These are phyloP conservation scores for Theretra japonica DNA, from an alignment of 2,888 invertebrate genomes.

Conservation along the genomic window DNA sequence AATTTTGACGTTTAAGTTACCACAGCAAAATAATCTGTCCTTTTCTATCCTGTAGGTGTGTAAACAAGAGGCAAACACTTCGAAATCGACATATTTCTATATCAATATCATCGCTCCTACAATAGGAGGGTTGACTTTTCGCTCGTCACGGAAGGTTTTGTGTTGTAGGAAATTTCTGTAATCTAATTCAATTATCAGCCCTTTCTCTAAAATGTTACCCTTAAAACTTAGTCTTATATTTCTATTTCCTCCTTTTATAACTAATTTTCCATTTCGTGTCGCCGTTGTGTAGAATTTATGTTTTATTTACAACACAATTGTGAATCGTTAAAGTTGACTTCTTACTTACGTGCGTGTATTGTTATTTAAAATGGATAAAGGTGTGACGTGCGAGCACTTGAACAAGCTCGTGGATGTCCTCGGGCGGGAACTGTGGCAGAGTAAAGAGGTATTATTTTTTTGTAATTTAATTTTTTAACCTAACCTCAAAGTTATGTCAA, in stretches of 20 bases:
- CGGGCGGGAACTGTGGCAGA: slow-evolving; percentile 75
- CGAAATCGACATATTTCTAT: slow-evolving; percentile 35
- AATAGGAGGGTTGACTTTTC: slow-evolving; percentile 62
- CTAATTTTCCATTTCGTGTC: slow-evolving; percentile 47
- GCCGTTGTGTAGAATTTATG: slow-evolving; percentile 64
- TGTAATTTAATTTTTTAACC: slow-evolving; percentile 35
- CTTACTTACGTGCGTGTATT: slow-evolving; percentile 46
- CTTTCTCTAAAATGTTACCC: slow-evolving; percentile 67
- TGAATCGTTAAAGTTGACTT: slow-evolving; percentile 42
- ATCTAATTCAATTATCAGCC: slow-evolving; percentile 74
- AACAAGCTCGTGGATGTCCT: slow-evolving; percentile 73
- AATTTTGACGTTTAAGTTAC: slow-evolving; percentile 13
- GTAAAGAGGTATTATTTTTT: slow-evolving; percentile 71
- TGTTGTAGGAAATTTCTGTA: slow-evolving; percentile 79
- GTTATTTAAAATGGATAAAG: slow-evolving; percentile 73
- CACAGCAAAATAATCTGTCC: background rate
- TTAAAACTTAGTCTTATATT: slow-evolving; percentile 49
- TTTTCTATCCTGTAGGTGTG: background rate
- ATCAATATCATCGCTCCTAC: slow-evolving; percentile 29
- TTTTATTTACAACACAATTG: slow-evolving; percentile 69
- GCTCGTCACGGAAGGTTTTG: slow-evolving; percentile 81
- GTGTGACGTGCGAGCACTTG: slow-evolving; percentile 79
- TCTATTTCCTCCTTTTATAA: slow-evolving; percentile 47
- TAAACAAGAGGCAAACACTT: slow-evolving; percentile 29
- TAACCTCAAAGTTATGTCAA: slow-evolving; percentile 72